Conservation (phyloP, 2,888 invertebrate genomes). For the Nomada fabriciana region DNA sequence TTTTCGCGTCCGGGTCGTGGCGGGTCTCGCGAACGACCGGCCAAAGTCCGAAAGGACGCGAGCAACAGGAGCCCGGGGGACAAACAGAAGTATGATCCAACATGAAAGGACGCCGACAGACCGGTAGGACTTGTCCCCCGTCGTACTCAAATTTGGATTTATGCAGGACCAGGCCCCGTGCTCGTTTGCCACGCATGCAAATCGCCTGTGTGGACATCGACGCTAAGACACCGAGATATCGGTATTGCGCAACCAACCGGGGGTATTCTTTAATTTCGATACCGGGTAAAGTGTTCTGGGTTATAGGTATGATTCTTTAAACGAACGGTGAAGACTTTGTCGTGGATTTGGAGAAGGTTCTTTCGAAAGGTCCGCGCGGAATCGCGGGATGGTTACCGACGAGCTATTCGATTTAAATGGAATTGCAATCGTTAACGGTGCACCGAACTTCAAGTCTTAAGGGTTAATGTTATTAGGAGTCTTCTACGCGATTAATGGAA, state of each 20-base stretch:
- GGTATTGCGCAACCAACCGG: conserved; percentile 35
- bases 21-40: conserved; percentile 48
- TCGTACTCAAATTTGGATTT: conserved; percentile 79
- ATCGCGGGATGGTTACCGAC: too few species aligned
- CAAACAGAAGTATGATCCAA: conserved; percentile 82
- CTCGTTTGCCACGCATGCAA: conserved; percentile 77
- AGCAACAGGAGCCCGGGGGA: conserved; percentile 69
- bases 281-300: not conserved
- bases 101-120: conserved; percentile 79
- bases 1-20: conserved; percentile 56
- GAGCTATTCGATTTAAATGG: too few species aligned
- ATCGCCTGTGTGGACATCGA: conserved; percentile 46
- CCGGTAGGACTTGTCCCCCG: conserved; percentile 47
- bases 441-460: too few species aligned
- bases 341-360: too few species aligned
- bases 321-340: too few species aligned
- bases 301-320: too few species aligned
- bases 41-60: conserved; percentile 70
- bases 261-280: not conserved
- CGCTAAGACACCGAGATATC: conserved; percentile 28
- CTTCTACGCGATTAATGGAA: too few species aligned
- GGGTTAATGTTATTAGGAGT: too few species aligned
- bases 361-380: too few species aligned
- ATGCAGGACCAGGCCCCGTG: conserved; percentile 73
- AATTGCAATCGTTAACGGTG: too few species aligned